Evolutionary conservation across 1,140 invertebrate genomes (phyloP).

Genomic region (Drosophila pseudoobscura): DNA sequence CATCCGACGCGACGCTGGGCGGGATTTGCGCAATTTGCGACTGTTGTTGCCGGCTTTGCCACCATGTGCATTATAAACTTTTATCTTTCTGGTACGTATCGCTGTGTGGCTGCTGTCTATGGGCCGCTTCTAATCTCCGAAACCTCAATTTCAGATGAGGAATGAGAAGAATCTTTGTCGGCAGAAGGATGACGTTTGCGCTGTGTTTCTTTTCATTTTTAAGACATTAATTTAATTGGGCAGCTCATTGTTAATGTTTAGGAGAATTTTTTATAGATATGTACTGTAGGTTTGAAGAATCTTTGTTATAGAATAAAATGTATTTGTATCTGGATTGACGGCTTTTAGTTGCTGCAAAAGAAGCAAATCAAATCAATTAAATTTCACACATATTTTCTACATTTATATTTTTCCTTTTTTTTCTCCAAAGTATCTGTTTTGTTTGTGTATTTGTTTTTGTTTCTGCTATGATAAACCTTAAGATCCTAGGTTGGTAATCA

Average conservation of each 20-base stretch:
- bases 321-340: not conserved
- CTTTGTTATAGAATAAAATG: conserved; percentile 6
- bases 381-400: conserved; percentile 44
- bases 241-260: conserved; percentile 27
- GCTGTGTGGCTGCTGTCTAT: not conserved
- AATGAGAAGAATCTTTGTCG: conserved; percentile 9
- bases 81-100: conserved; percentile 83
- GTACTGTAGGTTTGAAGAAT: conserved; percentile 4
- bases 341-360: not conserved
- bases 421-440: conserved; percentile 52
- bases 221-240: conserved; percentile 12
- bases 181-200: not conserved
- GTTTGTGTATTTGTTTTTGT: conserved; percentile 27
- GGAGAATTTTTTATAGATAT: not conserved
- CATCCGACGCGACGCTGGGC: conserved; percentile 83
- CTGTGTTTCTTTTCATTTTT: conserved; percentile 28
- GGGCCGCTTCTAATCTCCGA: not conserved
- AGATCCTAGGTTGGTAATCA: conserved; percentile 53
- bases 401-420: conserved; percentile 67
- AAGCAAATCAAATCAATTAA: conserved; percentile 9
- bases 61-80: conserved; percentile 86
- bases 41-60: conserved; percentile 85
- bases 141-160: conserved; percentile 42
- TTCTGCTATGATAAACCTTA: conserved; percentile 54
- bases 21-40: conserved; percentile 86